These are phyloP conservation scores for Threskiornis aethiopicus DNA, from an alignment of 2,797 vertebrate species.

Conservation along the genomic window DNA sequence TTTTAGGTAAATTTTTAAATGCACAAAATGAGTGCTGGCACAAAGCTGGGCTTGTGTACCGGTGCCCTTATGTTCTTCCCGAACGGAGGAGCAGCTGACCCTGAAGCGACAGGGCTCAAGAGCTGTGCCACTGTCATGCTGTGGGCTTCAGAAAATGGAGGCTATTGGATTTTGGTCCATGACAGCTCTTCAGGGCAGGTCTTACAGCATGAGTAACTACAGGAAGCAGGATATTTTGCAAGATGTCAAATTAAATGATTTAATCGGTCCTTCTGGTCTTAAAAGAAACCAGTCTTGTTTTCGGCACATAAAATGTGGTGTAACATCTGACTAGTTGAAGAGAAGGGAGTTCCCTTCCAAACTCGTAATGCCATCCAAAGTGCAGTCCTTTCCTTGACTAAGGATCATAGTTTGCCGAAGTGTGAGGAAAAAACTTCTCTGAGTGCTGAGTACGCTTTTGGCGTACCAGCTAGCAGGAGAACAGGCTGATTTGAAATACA, in stretches of 20 bases:
- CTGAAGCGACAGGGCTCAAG: rapidly evolving
- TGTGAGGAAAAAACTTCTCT: neutral
- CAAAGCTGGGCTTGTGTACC: neutral
- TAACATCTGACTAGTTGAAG: neutral
- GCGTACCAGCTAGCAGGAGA: neutral
- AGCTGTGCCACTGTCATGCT: neutral
- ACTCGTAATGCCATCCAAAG: neutral
- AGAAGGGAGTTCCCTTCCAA: neutral
- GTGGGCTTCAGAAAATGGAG: neutral
- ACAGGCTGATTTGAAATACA: neutral
- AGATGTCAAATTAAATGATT: neutral
- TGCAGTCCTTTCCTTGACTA: neutral
- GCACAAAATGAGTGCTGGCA: neutral
- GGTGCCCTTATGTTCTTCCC: neutral
- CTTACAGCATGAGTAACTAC: neutral
- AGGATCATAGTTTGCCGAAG: neutral
- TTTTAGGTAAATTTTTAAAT: neutral
- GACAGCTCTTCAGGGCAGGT: neutral
- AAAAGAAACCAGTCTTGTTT: neutral
- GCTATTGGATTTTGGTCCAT: neutral
- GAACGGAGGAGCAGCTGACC: neutral
- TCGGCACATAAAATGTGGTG: neutral
- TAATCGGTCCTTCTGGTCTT: neutral
- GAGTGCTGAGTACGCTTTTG: neutral
- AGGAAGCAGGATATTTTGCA: conserved; percentile 10